Percentiles rank a stretch among this genome's conserved stretches.
phyloP scores from a whole-genome alignment of 30 jellyfish, hydroid and myxozoan species.

The Turritopsis dohrnii region DNA sequence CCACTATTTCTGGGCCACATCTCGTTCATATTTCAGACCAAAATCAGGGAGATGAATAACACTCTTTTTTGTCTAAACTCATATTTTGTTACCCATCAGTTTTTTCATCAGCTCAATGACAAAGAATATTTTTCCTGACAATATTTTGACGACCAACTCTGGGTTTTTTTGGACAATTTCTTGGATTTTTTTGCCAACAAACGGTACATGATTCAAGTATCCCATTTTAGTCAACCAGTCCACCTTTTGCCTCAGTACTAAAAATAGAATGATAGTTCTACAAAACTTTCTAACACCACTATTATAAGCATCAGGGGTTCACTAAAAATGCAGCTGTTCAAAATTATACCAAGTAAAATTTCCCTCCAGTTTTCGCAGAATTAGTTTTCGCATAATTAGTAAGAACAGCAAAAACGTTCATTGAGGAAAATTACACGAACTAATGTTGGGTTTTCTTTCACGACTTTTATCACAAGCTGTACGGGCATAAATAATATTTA shows the following conservation, averaged over 20 bases:
- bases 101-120: neutral
- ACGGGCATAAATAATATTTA: too few species aligned
- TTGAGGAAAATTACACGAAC: too few species aligned
- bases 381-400: too few species aligned
- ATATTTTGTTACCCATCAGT: neutral
- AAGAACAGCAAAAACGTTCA: too few species aligned
- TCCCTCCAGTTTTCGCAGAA: too few species aligned
- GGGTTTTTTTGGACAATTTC: neutral
- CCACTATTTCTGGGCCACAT: neutral
- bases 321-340: too few species aligned
- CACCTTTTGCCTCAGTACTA: neutral
- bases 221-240: neutral
- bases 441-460: too few species aligned
- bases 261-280: neutral
- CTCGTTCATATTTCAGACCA: too few species aligned
- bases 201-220: neutral
- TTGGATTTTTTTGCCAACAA: neutral
- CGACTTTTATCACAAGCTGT: too few species aligned
- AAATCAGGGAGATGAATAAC: neutral
- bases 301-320: too few species aligned
- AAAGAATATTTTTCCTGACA: neutral
- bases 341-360: too few species aligned
- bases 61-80: neutral
- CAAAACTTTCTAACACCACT: too few species aligned
- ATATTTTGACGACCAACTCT: neutral